Percentiles rank a stretch among this genome's conserved stretches.
Conservation (phyloP, 2,113 vertebrate genomes). For the Perca fluviatilis region DNA sequence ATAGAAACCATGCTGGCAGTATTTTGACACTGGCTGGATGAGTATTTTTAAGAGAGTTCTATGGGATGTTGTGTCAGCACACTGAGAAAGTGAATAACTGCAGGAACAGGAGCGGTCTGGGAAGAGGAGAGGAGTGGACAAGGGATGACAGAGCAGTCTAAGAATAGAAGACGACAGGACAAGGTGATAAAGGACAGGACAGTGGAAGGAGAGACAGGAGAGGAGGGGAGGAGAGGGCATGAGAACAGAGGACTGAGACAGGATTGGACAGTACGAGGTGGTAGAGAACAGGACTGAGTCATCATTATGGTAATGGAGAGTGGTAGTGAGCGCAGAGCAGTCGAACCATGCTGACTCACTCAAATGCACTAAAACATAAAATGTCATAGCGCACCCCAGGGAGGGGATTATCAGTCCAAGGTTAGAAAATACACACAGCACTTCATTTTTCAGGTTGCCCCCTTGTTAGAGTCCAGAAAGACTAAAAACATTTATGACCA, state of each 20-base stretch:
- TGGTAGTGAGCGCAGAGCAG: slow-evolving; percentile 27
- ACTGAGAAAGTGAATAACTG: slow-evolving; percentile 23
- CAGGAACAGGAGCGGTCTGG: background rate
- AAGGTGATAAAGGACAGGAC: slow-evolving; percentile 64
- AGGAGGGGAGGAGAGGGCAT: slow-evolving; percentile 34
- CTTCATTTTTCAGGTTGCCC: slow-evolving; percentile 15
- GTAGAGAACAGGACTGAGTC: slow-evolving; percentile 74
- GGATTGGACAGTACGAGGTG: slow-evolving; percentile 57
- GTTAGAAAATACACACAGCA: slow-evolving; percentile 53
- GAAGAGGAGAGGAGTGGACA: slow-evolving; percentile 41
- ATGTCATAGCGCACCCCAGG: slow-evolving; percentile 59
- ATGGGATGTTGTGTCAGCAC: slow-evolving; percentile 37
- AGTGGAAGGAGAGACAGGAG: slow-evolving; percentile 39
- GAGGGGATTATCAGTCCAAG: slow-evolving; percentile 57
- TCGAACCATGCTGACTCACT: slow-evolving; percentile 69
- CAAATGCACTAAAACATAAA: slow-evolving; percentile 62
- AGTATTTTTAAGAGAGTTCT: slow-evolving; percentile 9
- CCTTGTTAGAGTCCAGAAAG: slow-evolving; percentile 10
- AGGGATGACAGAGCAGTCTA: slow-evolving; percentile 56
- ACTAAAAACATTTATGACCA: background rate
- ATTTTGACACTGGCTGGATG: background rate
- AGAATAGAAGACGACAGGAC: slow-evolving; percentile 65
- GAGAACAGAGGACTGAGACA: slow-evolving; percentile 38
- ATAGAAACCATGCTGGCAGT: background rate
- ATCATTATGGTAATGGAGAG: slow-evolving; percentile 73